Evolutionary conservation across 1,140 invertebrate species (phyloP).

Genomic region (Orchestia grillus): DNA sequence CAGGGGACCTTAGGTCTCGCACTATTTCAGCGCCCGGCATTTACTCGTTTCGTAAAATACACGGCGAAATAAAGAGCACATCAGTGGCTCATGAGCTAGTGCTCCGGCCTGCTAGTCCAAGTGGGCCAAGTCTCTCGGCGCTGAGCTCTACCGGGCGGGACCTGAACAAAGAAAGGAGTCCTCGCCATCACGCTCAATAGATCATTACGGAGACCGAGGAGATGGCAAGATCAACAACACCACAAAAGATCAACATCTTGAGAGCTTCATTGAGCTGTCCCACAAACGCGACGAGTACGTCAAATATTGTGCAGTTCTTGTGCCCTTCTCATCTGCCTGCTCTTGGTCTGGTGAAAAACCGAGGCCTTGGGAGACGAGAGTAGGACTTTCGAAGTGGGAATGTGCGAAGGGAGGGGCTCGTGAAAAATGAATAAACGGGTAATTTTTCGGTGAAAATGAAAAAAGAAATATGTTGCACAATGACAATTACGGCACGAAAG

Average conservation of each 20-base stretch:
- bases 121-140: neutral
- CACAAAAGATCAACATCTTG: constrained; percentile 40
- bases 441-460: neutral
- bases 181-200: constrained; percentile 42
- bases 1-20: neutral
- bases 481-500: neutral
- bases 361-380: neutral
- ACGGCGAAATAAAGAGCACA: neutral
- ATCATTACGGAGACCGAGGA: constrained; percentile 31
- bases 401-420: neutral
- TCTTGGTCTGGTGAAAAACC: neutral
- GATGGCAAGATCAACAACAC: constrained; percentile 35
- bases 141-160: neutral
- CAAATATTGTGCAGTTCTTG: constrained; percentile 1
- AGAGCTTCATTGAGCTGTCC: constrained; percentile 31
- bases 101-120: neutral
- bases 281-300: constrained; percentile 33
- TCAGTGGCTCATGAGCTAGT: neutral
- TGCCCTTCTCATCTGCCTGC: constrained; percentile 4
- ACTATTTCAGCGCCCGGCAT: neutral
- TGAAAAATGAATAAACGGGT: neutral
- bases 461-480: neutral
- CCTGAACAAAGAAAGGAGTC: constrained; percentile 14
- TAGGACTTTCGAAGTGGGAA: neutral
- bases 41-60: neutral